Evolutionary conservation across 1,140 invertebrate species (phyloP).

Genomic region (Macrotrachela quadricornifera): DNA sequence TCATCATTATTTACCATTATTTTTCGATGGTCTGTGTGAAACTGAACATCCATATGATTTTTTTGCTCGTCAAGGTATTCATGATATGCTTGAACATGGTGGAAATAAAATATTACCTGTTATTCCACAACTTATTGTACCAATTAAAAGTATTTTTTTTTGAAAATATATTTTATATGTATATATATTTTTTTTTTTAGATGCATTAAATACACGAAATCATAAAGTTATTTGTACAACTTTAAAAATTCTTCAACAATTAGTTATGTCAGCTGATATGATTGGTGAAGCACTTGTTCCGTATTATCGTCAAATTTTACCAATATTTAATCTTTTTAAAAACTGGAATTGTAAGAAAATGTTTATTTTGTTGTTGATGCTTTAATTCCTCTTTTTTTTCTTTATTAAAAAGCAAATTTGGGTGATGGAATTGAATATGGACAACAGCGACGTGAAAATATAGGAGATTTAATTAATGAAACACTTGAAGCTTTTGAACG

Average conservation of each 20-base stretch:
- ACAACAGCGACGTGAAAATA: constrained; percentile 48
- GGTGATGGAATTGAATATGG: constrained; percentile 54
- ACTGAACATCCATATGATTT: constrained; percentile 63
- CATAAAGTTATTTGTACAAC: constrained; percentile 50
- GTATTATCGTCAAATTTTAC: constrained; percentile 73
- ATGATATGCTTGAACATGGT: constrained; percentile 59
- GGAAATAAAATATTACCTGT: constrained; percentile 66
- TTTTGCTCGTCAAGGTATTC: constrained; percentile 61
- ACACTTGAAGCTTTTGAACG: constrained; percentile 67
- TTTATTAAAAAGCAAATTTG: constrained; percentile 34
- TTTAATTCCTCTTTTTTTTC: neutral
- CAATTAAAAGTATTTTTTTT: constrained; percentile 52
- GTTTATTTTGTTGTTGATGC: neutral
- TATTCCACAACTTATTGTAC: constrained; percentile 70
- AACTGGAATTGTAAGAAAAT: constrained; percentile 49
- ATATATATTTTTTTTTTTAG: constrained; percentile 32
- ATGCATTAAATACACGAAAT: constrained; percentile 56
- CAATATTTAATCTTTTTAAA: constrained; percentile 67
- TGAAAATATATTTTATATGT: neutral
- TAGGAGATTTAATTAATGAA: constrained; percentile 70
- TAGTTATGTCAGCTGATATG: constrained; percentile 53
- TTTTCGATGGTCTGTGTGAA: constrained; percentile 74
- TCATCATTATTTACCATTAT: constrained; percentile 71
- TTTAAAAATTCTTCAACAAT: constrained; percentile 53
- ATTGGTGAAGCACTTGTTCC: constrained; percentile 68